Evolutionary conservation across 2,888 invertebrate genomes (phyloP).

Genomic region (Spicauda simplicius): DNA sequence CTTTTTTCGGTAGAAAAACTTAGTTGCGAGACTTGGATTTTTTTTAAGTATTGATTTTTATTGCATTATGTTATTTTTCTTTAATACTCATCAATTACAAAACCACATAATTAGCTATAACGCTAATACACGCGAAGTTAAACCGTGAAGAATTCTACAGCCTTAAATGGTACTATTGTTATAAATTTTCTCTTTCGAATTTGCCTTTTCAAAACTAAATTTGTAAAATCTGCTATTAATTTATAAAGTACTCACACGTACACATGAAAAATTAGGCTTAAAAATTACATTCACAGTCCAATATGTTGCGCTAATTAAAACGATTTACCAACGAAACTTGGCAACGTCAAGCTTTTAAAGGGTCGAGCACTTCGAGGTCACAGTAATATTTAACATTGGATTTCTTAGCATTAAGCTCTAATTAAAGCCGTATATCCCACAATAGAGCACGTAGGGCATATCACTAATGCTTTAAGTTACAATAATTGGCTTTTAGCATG

Average conservation of each 20-base stretch:
- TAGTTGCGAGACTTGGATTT: too few relatives aligned
- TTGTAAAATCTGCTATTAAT: neutral
- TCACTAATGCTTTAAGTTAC: too few relatives aligned
- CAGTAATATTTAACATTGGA: neutral
- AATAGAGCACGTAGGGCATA: neutral
- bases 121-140: too few relatives aligned
- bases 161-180: too few relatives aligned
- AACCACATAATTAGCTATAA: too few relatives aligned
- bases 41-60: too few relatives aligned
- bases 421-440: neutral
- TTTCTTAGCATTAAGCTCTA: constrained; percentile 4
- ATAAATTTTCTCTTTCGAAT: too few relatives aligned
- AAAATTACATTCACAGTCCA: neutral
- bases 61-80: too few relatives aligned
- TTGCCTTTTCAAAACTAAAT: neutral
- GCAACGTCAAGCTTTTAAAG: constrained; percentile 1
- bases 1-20: too few relatives aligned
- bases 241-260: neutral
- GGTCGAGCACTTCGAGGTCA: neutral
- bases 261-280: neutral
- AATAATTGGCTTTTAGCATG: too few relatives aligned
- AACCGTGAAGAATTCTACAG: too few relatives aligned
- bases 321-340: constrained; percentile 6
- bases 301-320: constrained; percentile 1
- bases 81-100: too few relatives aligned